Percentiles rank a stretch among this genome's conserved stretches.
phyloP scores from a whole-genome alignment of 2,113 vertebrate species.

The Acanthisitta chloris region DNA sequence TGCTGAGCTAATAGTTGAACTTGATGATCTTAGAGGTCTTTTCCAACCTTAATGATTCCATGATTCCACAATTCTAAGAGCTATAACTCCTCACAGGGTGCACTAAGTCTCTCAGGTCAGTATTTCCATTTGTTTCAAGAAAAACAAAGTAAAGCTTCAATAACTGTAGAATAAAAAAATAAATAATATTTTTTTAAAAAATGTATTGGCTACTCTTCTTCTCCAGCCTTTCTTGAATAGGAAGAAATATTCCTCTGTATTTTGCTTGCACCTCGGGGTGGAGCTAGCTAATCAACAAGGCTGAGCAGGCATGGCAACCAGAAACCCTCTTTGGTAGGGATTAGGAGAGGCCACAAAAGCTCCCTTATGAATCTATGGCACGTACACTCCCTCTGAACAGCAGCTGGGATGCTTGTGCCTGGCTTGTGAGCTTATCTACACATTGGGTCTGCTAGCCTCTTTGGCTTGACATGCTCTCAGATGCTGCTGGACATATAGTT shows the following conservation, averaged over 20 bases:
- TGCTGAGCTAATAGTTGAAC: not conserved
- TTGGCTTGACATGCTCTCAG: not conserved
- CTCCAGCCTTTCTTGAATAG: not conserved
- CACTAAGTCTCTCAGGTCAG: not conserved
- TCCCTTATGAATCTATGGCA: rapidly evolving
- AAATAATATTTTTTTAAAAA: not conserved
- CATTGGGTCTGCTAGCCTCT: too few relatives aligned
- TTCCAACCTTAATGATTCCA: not conserved
- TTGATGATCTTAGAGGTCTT: not conserved
- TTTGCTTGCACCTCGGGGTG: not conserved
- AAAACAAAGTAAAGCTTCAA: not conserved
- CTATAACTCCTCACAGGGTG: not conserved
- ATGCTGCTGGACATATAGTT: not conserved
- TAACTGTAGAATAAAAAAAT: not conserved
- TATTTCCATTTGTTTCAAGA: not conserved
- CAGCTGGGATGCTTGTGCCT: not conserved
- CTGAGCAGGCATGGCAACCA: not conserved
- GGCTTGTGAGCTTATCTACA: rapidly evolving
- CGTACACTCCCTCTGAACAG: not conserved
- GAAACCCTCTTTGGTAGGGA: not conserved
- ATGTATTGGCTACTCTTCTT: not conserved
- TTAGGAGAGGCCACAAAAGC: not conserved
- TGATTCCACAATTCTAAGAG: not conserved
- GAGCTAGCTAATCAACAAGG: not conserved
- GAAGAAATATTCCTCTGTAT: not conserved